Percentiles rank a stretch among this genome's conserved stretches.
phyloP scores from a whole-genome alignment of 2,888 invertebrate species.

The Megastigmus dorsalis region DNA sequence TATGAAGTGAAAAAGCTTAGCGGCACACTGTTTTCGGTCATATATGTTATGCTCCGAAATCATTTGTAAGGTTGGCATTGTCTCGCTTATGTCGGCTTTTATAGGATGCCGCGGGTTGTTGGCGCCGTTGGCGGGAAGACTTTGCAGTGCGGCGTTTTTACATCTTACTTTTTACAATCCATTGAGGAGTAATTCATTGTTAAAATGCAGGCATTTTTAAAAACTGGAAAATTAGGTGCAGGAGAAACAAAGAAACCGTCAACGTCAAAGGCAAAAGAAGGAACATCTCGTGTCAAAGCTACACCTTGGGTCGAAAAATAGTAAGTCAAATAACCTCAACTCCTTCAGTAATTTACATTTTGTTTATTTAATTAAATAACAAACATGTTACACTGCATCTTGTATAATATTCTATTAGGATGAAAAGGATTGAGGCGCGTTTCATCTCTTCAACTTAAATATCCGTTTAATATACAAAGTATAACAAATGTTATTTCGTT shows the following conservation, averaged over 20 bases:
- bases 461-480: no score
- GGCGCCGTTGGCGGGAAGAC: conserved; percentile 48
- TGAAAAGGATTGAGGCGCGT: not conserved
- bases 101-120: no score
- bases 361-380: conserved; percentile 7
- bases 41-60: no score
- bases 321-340: conserved; percentile 75
- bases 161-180: no score
- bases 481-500: no score
- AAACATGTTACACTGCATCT: not conserved
- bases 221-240: conserved; percentile 84
- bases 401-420: not conserved
- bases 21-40: not conserved
- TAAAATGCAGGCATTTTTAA: conserved; percentile 89
- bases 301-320: conserved; percentile 89
- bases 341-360: conserved; percentile 7
- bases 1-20: conserved; percentile 4
- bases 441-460: not conserved
- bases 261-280: conserved; percentile 63
- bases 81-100: no score
- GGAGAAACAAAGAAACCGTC: conserved; percentile 67
- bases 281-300: conserved; percentile 71
- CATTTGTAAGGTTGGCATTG: no score
- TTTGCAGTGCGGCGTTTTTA: not conserved
- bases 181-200: no score